Evolutionary conservation across 1,140 invertebrate genomes (phyloP), one percentile per base, ranked within the genome.

Genomic region (Marisa cornuarietis): DNA sequence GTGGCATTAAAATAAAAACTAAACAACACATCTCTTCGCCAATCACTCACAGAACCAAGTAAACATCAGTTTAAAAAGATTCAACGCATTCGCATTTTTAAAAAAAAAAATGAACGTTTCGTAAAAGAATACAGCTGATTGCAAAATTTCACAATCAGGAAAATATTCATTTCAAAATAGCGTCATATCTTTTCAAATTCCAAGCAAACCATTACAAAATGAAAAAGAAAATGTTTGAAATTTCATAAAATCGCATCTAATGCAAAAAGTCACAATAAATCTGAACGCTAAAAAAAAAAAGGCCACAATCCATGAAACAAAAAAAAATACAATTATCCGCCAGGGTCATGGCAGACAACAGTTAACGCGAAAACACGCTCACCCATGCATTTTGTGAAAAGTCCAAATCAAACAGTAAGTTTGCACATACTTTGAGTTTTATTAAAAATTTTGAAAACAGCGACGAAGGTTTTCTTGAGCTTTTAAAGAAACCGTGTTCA

Each of bases 111-210:
- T 42, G 31, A 42, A 42, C 22, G 26, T 68, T 68, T 13, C 22
- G 22, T n/a, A 69, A 6, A 68, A 20, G 76, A 77, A 18, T 77
- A 77, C 65, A 77, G 51, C 76, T 77, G 76, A 77, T 69, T 77
- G 76, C 76, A 77, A 77, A 68, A 77, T 51, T 54, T 77, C 76
- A 77, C 76, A 77, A 77, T 77, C 76, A 77, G 76, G 65, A 69
- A 77, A 68, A 77, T 65, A 77, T 54, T 54, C 65, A 31, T 77
- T 68, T 77, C 26, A 77, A 77, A 77, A 77, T 77, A 77, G 61
- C 76, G 68, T 77, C 65, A 65, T n/a, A 42, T 52, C 54, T 51
- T 77, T 62, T 69, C 24, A 54, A 77, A 77, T 58, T 2, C 54
- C 54, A 58, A 14, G 54, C 54, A 14, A 58, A 58, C 65, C 65